Conservation (phyloP, 2,888 invertebrate species). For the Lasius fuliginosus region DNA sequence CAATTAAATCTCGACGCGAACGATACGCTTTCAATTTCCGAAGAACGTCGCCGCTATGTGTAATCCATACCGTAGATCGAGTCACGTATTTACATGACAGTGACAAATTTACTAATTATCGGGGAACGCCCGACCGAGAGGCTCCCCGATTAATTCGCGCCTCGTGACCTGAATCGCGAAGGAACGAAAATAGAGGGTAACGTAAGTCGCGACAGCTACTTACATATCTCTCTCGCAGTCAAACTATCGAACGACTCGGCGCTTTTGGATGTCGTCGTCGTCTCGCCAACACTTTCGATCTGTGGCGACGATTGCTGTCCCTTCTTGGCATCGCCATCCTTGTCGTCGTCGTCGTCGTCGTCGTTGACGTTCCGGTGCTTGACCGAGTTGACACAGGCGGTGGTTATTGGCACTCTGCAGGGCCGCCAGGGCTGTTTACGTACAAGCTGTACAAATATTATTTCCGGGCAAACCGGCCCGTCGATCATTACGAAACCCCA, state of each 20-base stretch:
- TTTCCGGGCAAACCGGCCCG: conserved; percentile 81
- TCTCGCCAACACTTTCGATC: conserved; percentile 13
- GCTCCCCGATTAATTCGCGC: not conserved
- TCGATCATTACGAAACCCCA: conserved; percentile 79
- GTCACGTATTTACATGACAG: conserved; percentile 1
- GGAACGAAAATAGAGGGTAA: not conserved
- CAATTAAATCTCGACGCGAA: conserved; percentile 17
- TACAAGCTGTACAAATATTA: conserved; percentile 84
- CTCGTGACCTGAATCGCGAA: conserved; percentile 5
- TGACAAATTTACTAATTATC: conserved; percentile 30
- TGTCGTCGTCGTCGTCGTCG: conserved; percentile 8
- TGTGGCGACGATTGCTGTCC: conserved; percentile 64
- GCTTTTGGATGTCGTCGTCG: conserved; percentile 3
- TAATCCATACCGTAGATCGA: conserved; percentile 14
- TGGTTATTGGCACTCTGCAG: conserved; percentile 80
- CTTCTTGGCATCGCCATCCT: not conserved
- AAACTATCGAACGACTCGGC: not conserved
- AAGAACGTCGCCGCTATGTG: not conserved
- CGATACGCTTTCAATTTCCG: conserved; percentile 5
- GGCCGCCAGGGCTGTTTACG: conserved; percentile 81
- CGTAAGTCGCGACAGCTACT: not conserved
- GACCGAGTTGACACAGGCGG: conserved; percentile 83
- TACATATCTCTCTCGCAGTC: not conserved
- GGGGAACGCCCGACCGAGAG: not conserved
- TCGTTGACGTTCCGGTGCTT: conserved; percentile 75